Conservation (phyloP, 2,888 invertebrate genomes). For the Diarsia rubi region DNA sequence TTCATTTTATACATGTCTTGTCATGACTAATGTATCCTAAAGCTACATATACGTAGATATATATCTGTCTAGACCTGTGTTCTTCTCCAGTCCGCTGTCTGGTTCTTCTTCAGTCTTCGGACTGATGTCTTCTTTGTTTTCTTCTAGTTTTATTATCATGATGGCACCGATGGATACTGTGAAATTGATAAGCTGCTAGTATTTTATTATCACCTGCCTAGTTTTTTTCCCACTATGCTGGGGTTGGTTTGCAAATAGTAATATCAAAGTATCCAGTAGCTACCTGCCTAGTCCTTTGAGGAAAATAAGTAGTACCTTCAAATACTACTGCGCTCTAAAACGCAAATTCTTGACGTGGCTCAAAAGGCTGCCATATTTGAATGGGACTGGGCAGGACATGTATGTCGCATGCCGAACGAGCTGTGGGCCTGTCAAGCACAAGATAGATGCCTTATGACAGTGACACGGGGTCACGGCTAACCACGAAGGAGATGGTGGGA, state of each 20-base stretch:
- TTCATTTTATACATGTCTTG: constrained; percentile 25
- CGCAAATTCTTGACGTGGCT: too few species aligned
- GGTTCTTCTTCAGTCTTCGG: constrained; percentile 66
- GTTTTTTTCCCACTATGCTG: background rate
- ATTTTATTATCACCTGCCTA: background rate
- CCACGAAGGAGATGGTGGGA: too few species aligned
- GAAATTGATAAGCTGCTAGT: constrained; percentile 24
- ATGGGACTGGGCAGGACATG: too few species aligned
- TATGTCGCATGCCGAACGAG: too few species aligned
- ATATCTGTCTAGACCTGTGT: constrained; percentile 81
- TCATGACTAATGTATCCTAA: constrained; percentile 10
- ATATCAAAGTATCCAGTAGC: background rate
- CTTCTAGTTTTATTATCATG: constrained; percentile 83
- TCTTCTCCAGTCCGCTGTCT: constrained; percentile 74
- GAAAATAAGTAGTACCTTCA: too few species aligned
- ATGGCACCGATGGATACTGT: constrained; percentile 86
- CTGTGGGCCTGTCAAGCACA: too few species aligned
- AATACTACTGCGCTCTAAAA: too few species aligned
- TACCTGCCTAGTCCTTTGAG: too few species aligned
- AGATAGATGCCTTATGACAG: too few species aligned
- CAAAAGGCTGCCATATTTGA: too few species aligned
- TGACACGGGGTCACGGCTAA: too few species aligned
- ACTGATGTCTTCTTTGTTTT: constrained; percentile 63
- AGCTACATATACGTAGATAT: constrained; percentile 87
- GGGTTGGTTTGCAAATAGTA: background rate